Base-by-base conservation (phyloP, 2,888 invertebrate species). In the Synanthedon formicaeformis region DNA sequence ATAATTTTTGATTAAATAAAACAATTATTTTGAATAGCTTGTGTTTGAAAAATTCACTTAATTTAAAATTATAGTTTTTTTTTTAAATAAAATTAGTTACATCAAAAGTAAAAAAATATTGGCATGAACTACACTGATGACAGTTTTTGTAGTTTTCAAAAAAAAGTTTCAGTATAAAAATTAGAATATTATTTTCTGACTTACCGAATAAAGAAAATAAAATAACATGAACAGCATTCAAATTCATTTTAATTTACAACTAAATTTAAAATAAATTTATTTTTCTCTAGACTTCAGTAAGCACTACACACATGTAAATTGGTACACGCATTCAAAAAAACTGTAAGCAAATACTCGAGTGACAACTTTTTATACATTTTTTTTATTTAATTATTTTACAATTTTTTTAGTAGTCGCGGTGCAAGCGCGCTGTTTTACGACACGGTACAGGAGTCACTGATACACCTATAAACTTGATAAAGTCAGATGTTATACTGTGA, bases 341-440 rank as follows among this genome's bases (percentile, higher is more conserved):
- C 72, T 81, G 72, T 69, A 57, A 57, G 55, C 52, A 58, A 60
- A 62, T 53, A 57, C 40, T 49, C 50, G 52, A 58, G 58, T 55
- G 56, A 49, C 57, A 62, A 67, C 62, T 65, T 78, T 79, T 73
- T 80, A 81, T 81, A 75, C 72, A 74, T 78, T 64, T 70, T 60
- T 58, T 59, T 54, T 56, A 57, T 61, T 57, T 51, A 54, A 56
- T 57, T 58, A 56, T 58, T 57, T 49, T 55, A 53, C 51, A 49
- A 55, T 67, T 71, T 68, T 67, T 71, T 68, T 68, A 51, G 51
- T 54, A 56, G 3, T 53, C 51, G 55, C 56, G 53, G 54, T 50
- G 54, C 52, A 51, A 50, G 54, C 61, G 59, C 58, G 57, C 61
- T 51, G 57, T 57, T 56, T 58, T 59, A 52, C 56, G 58, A 62